A percentile compares a stretch with the other conserved stretches of the same genome.
These are phyloP conservation scores for Tyrophagus putrescentiae DNA, from an alignment of 1,140 invertebrate genomes.

Conservation along the genomic window DNA sequence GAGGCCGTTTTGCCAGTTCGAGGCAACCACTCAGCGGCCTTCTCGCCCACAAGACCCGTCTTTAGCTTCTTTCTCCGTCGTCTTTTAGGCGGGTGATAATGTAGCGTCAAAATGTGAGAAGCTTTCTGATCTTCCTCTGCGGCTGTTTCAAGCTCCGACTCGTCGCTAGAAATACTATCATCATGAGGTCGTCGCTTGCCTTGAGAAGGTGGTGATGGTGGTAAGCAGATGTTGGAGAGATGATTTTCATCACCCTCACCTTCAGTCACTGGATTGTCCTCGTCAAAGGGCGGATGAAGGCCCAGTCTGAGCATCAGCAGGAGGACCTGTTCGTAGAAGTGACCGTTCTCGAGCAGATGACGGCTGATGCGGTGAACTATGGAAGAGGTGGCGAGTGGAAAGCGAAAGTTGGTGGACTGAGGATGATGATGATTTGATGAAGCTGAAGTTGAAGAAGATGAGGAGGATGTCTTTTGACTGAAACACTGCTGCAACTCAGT, in stretches of 20 bases:
- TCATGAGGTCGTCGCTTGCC: not conserved
- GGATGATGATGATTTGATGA: not conserved
- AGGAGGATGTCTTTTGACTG: too few species aligned
- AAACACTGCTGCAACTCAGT: not conserved
- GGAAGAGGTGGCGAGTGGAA: not conserved
- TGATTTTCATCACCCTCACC: not conserved
- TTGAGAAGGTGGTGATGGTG: not conserved
- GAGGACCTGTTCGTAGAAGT: constrained; percentile 1
- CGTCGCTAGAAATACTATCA: not conserved
- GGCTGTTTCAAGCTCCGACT: constrained; percentile 1
- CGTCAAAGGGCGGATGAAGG: not conserved
- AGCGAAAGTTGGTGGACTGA: not conserved
- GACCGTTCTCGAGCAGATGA: not conserved
- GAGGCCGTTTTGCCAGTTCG: not conserved
- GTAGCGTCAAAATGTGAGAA: not conserved
- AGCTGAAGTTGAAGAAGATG: not conserved
- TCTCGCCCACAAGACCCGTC: constrained; percentile 4
- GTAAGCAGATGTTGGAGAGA: too few species aligned
- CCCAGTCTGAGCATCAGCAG: not conserved
- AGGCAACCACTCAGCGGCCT: not conserved
- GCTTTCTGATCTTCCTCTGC: not conserved
- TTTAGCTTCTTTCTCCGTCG: not conserved
- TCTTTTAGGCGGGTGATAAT: not conserved
- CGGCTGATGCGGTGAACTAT: not conserved
- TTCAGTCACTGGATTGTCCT: not conserved